Base-by-base conservation (phyloP, 2,113 vertebrate genomes). In the Saimiri boliviensis region DNA sequence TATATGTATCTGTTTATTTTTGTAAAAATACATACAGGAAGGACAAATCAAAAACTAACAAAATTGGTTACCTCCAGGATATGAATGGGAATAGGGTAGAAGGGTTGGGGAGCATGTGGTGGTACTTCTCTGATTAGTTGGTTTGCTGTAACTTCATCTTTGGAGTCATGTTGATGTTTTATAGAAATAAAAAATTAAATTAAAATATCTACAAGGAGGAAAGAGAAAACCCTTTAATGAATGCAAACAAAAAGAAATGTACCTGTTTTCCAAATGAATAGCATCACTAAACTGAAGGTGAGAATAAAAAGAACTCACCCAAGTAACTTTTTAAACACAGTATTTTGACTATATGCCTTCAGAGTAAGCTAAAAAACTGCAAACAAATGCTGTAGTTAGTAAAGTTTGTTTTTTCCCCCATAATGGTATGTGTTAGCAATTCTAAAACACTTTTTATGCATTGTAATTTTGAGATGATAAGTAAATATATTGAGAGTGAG, bases 131-230 rank as follows among this genome's bases (percentile, higher is more conserved):
- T 81, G n/a, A 81, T 30, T 49, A 42, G 49, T 4, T 77, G 35
- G 32, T 83, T 73, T 94, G 40, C 1, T 47, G 20, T 19, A 16
- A 32, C 68, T 89, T 70, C 47, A 4, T 60, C n/a, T 68, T 84
- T 19, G 25, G 35, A 80, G 95, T 32, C 30, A 30, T 49, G 76
- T 35, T 56, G 32, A 0, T 66, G 35, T 87, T 95, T 96, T 68
- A 73, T 60, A 85, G 27, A 52, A 85, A 77, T 23, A 73, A 84
- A 87, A 96, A 91, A 40, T 35, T 60, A 86, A 58, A 94, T 88
- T 56, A 30, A 63, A 14, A 84, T 58, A 74, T 35, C 17, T 86
- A 27, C 52, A 79, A 79, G 37, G 14, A 47, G 74, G 70, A 83
- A 52, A 89, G 40, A 32, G 25, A n/a, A 71, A 93, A 47, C 0